A percentile compares a stretch with the other conserved stretches of the same genome.
Conservation (phyloP, 2,797 vertebrate species). For the Artibeus lituratus region DNA sequence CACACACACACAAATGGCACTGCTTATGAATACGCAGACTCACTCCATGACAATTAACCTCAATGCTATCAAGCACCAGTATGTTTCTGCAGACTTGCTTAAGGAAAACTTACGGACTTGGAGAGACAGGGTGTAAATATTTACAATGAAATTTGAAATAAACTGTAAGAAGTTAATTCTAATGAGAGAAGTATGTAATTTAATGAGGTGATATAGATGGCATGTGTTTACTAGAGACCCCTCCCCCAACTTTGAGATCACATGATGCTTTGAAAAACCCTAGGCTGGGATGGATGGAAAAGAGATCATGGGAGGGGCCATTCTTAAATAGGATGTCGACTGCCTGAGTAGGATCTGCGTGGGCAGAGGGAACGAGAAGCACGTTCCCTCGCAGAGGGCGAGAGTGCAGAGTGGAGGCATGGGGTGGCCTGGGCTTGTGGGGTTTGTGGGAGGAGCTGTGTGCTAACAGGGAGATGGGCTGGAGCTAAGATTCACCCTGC, state of each 20-base stretch:
- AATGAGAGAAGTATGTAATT: neutral
- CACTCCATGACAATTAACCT: neutral
- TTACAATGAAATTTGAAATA: neutral
- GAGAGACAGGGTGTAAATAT: neutral
- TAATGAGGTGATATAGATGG: neutral
- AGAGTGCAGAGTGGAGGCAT: rapidly evolving
- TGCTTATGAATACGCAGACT: neutral
- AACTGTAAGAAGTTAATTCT: neutral
- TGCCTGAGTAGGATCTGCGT: neutral
- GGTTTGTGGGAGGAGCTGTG: neutral
- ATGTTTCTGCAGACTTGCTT: neutral
- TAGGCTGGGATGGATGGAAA: neutral
- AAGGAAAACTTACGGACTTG: neutral
- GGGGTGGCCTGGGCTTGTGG: neutral
- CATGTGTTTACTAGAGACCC: neutral
- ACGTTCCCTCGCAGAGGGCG: neutral
- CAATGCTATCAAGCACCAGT: neutral
- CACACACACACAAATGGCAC: neutral
- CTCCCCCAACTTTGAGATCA: neutral
- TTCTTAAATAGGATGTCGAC: neutral
- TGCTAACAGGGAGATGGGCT: neutral
- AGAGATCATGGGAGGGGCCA: neutral
- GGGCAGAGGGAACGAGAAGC: neutral
- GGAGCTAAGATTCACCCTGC: neutral
- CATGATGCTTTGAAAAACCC: neutral